A percentile compares a stretch with the other conserved stretches of the same genome.
Conservation (phyloP, 2,888 invertebrate species). For the Drosophila gaucha region DNA sequence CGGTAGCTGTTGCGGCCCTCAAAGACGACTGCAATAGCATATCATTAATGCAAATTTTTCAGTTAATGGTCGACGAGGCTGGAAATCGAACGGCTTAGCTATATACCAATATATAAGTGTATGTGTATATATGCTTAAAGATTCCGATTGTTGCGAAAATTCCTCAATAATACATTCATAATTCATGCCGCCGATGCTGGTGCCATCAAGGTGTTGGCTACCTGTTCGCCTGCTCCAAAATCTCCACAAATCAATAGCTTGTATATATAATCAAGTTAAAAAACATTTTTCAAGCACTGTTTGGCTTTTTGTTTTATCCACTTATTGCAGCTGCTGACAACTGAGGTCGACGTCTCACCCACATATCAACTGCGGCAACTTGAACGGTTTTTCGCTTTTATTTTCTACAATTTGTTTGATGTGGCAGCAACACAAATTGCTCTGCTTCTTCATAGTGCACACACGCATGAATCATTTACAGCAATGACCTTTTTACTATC, state of each 20-base stretch:
- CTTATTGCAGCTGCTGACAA: constrained; percentile 60
- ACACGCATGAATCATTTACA: constrained; percentile 38
- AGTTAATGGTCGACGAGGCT: constrained; percentile 43
- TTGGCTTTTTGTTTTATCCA: constrained; percentile 22
- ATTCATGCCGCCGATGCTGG: constrained; percentile 35
- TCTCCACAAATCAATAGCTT: constrained; percentile 45
- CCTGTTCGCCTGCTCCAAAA: constrained; percentile 61
- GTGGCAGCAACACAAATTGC: background rate
- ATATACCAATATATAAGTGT: too few relatives aligned
- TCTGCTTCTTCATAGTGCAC: constrained; percentile 21
- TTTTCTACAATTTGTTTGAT: constrained; percentile 7
- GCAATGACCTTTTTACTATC: constrained; percentile 38
- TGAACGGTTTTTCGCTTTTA: constrained; percentile 29
- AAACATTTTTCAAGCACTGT: constrained; percentile 36
- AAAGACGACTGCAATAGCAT: constrained; percentile 26
- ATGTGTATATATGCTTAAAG: constrained; percentile 11
- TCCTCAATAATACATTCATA: constrained; percentile 18
- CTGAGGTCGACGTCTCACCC: constrained; percentile 66
- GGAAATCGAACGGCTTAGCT: constrained; percentile 32
- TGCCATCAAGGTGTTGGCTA: constrained; percentile 23
- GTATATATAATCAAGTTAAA: constrained; percentile 24
- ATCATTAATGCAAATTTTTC: constrained; percentile 69
- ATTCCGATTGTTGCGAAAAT: constrained; percentile 44
- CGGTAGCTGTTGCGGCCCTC: constrained; percentile 41
- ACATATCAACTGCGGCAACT: constrained; percentile 42